Base-by-base conservation (phyloP, 2,113 vertebrate species). In the Notarius lentiginosus region DNA sequence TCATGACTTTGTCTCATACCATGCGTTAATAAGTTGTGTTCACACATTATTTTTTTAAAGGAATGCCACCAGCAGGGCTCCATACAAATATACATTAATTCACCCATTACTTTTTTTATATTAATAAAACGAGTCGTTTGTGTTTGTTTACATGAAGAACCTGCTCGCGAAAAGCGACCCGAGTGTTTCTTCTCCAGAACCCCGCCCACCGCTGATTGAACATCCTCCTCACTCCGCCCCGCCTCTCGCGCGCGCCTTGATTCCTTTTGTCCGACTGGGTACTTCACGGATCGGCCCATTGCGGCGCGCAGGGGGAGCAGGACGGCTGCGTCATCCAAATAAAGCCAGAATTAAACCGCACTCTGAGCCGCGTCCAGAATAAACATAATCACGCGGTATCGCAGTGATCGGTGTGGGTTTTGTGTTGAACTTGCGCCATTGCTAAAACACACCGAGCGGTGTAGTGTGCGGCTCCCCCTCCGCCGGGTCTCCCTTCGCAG, bases 221-320 rank as follows among this genome's bases (percentile, higher is more conserved):
- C 86, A 14, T 79, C 79, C 5, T 30, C 49, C 2, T 7, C 22
- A 24, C 11, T 11, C 61, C 41, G 65, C 81, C 80, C 89, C 87
- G 61, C 87, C 89, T 82, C 68, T 20, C 83, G 58, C 60, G 76
- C 81, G 87, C 58, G 27, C 86, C 79, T n/a, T 66, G 41, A 86
- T 87, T 83, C 87, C 90, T 91, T 90, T 89, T 91, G 90, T 91
- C 87, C 90, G 79, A 72, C 76, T 7, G 88, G 84, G 66, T 84
- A 84, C 70, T 77, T 88, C 70, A 79, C 15, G 88, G 88, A 20
- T 30, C 55, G 68, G 17, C 4, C 65, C 90, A 90, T 88, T 88
- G 20, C 27, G 82, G 17, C 60, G 85, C 56, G 83, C 15, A 5
- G 15, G 34, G 18, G 51, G 4, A 5, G 18, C 14, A 6, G 15